Evolutionary conservation across 2,888 invertebrate species (phyloP).

Genomic region (Philaethria dido): DNA sequence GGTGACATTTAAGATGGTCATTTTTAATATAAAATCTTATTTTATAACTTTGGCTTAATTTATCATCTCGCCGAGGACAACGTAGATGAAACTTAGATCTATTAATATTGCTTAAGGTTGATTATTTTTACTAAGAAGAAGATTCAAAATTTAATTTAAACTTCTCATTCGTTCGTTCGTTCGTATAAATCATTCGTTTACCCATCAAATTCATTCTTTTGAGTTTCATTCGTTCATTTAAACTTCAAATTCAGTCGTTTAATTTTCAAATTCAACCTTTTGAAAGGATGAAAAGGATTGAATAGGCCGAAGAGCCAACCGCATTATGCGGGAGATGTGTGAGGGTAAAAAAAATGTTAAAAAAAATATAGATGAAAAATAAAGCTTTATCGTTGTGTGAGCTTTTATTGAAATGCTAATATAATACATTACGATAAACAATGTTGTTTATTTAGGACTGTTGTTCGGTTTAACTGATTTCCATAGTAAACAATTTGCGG

Average conservation of each 20-base stretch:
- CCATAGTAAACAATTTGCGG: constrained; percentile 43
- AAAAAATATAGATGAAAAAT: constrained; percentile 5
- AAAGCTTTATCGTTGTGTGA: constrained; percentile 20
- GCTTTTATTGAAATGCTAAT: constrained; percentile 33
- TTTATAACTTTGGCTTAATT: constrained; percentile 10
- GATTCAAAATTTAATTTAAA: background rate
- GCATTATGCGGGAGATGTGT: background rate
- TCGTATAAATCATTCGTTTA: no score
- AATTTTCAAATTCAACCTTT: no score
- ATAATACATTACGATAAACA: constrained; percentile 34
- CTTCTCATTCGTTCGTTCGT: no score
- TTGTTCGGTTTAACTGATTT: constrained; percentile 41
- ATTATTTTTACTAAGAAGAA: constrained; percentile 8
- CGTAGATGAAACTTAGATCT: constrained; percentile 14
- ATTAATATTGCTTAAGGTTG: constrained; percentile 16
- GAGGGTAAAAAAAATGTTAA: background rate
- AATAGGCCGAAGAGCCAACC: background rate
- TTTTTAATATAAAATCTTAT: constrained; percentile 15
- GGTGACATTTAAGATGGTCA: background rate
- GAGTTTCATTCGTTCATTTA: no score
- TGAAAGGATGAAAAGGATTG: no score
- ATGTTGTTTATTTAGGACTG: constrained; percentile 39
- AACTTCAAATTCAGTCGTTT: no score
- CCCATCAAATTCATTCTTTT: no score
- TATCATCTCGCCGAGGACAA: constrained; percentile 9